Evolutionary conservation across 1,140 invertebrate species (phyloP).

Genomic region (Kradibia gibbosae): DNA sequence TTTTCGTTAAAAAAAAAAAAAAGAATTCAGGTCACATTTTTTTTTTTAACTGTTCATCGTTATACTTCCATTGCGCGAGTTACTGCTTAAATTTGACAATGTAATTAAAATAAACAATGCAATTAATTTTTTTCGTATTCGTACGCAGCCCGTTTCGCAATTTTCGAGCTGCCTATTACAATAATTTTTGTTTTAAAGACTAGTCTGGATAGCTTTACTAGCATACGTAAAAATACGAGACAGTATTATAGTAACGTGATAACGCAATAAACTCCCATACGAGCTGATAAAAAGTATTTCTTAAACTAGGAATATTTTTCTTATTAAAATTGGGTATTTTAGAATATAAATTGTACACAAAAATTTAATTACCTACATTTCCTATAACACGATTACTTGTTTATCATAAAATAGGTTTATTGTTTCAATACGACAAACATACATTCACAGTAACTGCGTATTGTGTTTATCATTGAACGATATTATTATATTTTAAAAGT

Average conservation of each 20-base stretch:
- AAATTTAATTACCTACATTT: no score
- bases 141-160: neutral
- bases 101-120: neutral
- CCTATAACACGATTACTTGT: no score
- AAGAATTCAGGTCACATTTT: neutral
- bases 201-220: neutral
- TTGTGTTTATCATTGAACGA: no score
- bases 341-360: no score
- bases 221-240: neutral
- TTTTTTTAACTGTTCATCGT: no score
- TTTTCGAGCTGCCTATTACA: neutral
- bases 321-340: no score
- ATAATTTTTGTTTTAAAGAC: neutral
- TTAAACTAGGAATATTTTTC: no score
- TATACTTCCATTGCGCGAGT: neutral
- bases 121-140: neutral
- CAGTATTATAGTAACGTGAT: neutral
- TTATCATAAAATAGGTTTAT: no score
- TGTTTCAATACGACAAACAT: no score
- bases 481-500: no score
- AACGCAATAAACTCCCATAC: neutral
- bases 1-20: neutral
- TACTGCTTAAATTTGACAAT: neutral
- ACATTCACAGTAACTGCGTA: no score
- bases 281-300: no score